Conservation (phyloP, 2,797 vertebrate species). For the Sarcophilus harrisii region DNA sequence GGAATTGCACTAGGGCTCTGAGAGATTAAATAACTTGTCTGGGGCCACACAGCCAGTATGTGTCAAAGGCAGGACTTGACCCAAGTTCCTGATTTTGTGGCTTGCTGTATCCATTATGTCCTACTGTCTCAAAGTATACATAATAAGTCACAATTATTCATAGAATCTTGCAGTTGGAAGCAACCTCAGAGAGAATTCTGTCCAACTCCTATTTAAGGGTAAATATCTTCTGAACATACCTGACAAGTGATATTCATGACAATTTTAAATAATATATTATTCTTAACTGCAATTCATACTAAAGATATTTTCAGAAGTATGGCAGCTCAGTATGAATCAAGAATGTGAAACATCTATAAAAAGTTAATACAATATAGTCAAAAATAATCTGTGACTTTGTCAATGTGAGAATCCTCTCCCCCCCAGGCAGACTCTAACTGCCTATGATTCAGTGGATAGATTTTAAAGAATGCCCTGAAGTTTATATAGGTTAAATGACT, state of each 20-base stretch:
- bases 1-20: neutral
- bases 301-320: neutral
- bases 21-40: neutral
- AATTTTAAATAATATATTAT: neutral
- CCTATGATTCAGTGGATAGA: neutral
- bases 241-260: neutral
- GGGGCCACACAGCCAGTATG: neutral
- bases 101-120: neutral
- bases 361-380: neutral
- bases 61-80: neutral
- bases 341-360: neutral
- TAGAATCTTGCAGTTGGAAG: neutral
- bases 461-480: neutral
- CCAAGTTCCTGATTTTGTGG: neutral
- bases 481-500: neutral
- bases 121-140: neutral
- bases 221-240: neutral
- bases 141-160: neutral
- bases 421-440: neutral
- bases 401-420: neutral
- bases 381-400: neutral
- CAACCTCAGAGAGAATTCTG: neutral
- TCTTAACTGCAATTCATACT: neutral
- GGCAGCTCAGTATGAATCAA: neutral
- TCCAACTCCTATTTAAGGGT: neutral